These are phyloP conservation scores for Dipodomys ordii DNA, from an alignment of 2,113 vertebrate genomes.

Conservation along the genomic window DNA sequence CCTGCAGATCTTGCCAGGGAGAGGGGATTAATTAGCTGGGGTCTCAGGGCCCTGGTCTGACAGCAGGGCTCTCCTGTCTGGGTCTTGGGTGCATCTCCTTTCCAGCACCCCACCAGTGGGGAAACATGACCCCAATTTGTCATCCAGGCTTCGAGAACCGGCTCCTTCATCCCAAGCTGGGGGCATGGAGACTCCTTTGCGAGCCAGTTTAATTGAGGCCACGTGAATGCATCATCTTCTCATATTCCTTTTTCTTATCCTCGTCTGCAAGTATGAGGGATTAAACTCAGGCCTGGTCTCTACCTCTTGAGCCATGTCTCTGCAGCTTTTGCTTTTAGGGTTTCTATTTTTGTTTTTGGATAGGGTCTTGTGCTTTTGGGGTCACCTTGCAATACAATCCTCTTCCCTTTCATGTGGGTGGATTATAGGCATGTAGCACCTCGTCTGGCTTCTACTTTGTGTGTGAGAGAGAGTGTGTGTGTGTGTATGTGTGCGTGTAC, in stretches of 20 bases:
- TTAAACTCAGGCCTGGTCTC: too few relatives aligned
- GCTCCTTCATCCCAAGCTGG: neutral
- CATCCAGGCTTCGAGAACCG: neutral
- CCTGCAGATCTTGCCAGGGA: neutral
- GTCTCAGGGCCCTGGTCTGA: neutral
- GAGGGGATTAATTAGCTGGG: conserved; percentile 39
- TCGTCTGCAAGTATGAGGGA: too few relatives aligned
- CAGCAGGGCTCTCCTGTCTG: conserved; percentile 16
- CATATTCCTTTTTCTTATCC: neutral
- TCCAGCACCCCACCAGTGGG: neutral
- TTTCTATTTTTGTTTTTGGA: too few relatives aligned
- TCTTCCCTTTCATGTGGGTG: too few relatives aligned
- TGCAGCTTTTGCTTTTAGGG: too few relatives aligned
- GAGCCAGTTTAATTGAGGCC: neutral
- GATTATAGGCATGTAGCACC: too few relatives aligned
- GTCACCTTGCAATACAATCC: too few relatives aligned
- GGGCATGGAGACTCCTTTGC: neutral
- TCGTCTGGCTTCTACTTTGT: too few relatives aligned
- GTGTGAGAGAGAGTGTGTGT: too few relatives aligned
- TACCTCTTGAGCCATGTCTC: too few relatives aligned
- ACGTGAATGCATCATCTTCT: neutral
- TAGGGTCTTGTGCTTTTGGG: too few relatives aligned
- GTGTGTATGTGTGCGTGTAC: neutral
- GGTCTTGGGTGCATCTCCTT: neutral
- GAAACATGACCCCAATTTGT: neutral